phyloP scores from a whole-genome alignment of 2,113 vertebrate species.

The Xyliphius kryptos region DNA sequence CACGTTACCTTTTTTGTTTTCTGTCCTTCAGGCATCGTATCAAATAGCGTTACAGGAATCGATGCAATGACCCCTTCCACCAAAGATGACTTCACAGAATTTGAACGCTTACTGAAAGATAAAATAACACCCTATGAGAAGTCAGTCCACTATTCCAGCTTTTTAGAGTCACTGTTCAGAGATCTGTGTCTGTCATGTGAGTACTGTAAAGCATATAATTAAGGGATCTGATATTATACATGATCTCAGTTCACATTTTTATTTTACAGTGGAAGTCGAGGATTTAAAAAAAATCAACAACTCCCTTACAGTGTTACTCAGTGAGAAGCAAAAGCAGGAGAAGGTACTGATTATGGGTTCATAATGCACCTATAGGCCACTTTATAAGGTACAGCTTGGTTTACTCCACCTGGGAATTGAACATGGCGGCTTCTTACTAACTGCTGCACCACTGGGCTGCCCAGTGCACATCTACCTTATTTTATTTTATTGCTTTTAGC shows the following conservation, averaged over 20 bases:
- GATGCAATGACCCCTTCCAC: conserved; percentile 92
- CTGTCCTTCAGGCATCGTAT: conserved; percentile 63
- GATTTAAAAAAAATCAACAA: conserved; percentile 96
- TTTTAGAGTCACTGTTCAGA: conserved; percentile 89
- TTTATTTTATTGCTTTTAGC: too few species aligned
- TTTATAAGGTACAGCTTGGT: not conserved
- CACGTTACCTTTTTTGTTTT: not conserved
- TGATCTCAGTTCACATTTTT: too few species aligned
- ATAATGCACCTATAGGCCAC: not conserved
- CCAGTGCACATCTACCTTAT: too few species aligned
- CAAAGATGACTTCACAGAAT: conserved; percentile 96
- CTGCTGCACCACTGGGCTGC: too few species aligned
- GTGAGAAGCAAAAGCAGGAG: conserved; percentile 98
- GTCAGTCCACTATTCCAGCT: conserved; percentile 84
- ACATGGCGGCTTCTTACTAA: too few species aligned
- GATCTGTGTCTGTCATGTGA: conserved; percentile 94
- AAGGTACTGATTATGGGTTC: conserved; percentile 82
- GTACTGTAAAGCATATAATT: too few species aligned
- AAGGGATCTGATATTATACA: too few species aligned
- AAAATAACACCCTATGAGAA: conserved; percentile 92
- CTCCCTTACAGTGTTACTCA: conserved; percentile 88
- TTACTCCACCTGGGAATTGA: too few species aligned
- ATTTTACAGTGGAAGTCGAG: conserved; percentile 86
- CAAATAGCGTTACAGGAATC: conserved; percentile 78
- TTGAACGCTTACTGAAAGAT: conserved; percentile 89